Evolutionary conservation across 2,888 invertebrate genomes (phyloP), one percentile per base, ranked within the genome.

Genomic region (Agapostemon virescens): DNA sequence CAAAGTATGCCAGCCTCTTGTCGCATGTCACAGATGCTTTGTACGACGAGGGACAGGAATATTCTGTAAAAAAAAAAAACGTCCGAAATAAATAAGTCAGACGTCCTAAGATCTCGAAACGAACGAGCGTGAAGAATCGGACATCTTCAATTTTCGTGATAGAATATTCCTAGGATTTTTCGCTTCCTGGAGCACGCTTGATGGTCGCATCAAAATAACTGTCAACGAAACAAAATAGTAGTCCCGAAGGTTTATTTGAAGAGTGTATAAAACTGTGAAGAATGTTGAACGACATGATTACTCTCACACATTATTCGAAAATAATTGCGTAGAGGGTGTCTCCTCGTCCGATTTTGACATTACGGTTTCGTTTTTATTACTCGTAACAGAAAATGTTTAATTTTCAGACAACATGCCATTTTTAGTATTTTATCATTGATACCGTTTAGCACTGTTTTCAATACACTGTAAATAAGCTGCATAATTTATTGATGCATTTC

Each of bases 1-100:
- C 83, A 73, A 79, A 82, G 77, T 83, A 83, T 86, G 74, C 71
- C 74, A 68, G 72, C 77, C 85, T 67, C 82, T 78, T 77, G 87
- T 87, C 86, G 82, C 77, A 52, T 81, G 84, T 87, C 86, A 79
- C 67, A 71, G 61, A 15, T 11, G 20, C 73, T 42, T 67, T 66
- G 61, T 42, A 45, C 23, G 30, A 36, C 70, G 26, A 38, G 26
- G 68, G 58, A n/a, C n/a, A 45, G 2, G 7, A 4, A 61, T 26
- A 72, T 66, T 40, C 61, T 70, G 73, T 11, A 23, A 33, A 61
- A n/a, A n/a, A n/a, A 49, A 49, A 49, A 49, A 58, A 58, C 63
- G 30, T 30, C 36, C 58, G 55, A 68, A 63, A 49, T 33, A 71
- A 68, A 49, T 33, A 69, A 26, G 52, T 38, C 2, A 71, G 13